These are phyloP conservation scores for Apodemia hepburni DNA, from an alignment of 2,888 invertebrate genomes.

Conservation along the genomic window DNA sequence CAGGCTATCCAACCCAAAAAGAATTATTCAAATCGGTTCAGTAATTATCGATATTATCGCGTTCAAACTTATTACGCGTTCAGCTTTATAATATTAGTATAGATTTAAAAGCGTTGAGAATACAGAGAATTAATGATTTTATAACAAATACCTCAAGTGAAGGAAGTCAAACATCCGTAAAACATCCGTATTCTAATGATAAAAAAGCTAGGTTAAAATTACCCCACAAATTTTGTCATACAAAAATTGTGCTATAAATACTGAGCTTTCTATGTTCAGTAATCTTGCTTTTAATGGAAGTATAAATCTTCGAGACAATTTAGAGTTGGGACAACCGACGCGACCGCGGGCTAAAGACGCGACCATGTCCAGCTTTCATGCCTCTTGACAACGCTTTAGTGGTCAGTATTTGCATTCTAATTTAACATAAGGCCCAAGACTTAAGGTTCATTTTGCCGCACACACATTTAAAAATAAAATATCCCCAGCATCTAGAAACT, in stretches of 20 bases:
- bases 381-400: conserved; percentile 58
- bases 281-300: conserved; percentile 49
- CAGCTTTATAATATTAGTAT: too few species aligned
- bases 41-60: too few species aligned
- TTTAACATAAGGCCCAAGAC: neutral
- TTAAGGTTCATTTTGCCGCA: conserved; percentile 38
- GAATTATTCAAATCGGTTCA: too few species aligned
- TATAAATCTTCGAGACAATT: conserved; percentile 72
- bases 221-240: neutral
- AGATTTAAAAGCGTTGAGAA: too few species aligned
- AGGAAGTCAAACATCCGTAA: too few species aligned
- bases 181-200: too few species aligned
- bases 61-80: too few species aligned
- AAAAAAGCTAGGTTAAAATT: too few species aligned
- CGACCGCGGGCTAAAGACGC: conserved; percentile 53
- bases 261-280: conserved; percentile 4
- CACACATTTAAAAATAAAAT: conserved; percentile 4
- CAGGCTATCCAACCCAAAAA: too few species aligned
- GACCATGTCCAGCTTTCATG: conserved; percentile 53
- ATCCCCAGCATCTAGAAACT: neutral
- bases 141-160: too few species aligned
- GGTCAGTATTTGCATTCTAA: conserved; percentile 31
- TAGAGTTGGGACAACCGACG: conserved; percentile 51
- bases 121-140: too few species aligned
- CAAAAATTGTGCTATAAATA: conserved; percentile 2